These are phyloP conservation scores for Rhorus exstirpatorius DNA, from an alignment of 2,888 invertebrate genomes.

Conservation along the genomic window DNA sequence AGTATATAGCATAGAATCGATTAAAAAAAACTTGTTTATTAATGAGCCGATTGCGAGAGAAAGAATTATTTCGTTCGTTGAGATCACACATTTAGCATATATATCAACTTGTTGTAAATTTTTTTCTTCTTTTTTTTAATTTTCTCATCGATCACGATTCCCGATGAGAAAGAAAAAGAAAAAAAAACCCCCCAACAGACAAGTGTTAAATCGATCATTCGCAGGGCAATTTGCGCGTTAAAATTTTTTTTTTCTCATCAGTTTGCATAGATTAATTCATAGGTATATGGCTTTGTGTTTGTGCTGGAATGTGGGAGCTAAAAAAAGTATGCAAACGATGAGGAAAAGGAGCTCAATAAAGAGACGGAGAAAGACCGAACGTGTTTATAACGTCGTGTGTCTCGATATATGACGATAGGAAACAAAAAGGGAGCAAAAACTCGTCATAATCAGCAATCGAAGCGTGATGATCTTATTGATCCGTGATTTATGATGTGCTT, in stretches of 20 bases:
- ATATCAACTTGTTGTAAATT: slow-evolving; percentile 34
- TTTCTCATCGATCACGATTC: background rate
- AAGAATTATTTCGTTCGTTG: slow-evolving; percentile 24
- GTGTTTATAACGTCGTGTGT: background rate
- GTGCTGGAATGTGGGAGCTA: slow-evolving; percentile 13
- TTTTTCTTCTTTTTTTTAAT: slow-evolving; percentile 3
- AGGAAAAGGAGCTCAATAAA: background rate
- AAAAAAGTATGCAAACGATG: background rate
- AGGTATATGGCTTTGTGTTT: background rate
- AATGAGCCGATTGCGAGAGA: slow-evolving; percentile 24
- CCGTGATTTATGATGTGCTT: slow-evolving; percentile 37
- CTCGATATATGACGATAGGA: slow-evolving; percentile 14
- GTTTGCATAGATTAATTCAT: slow-evolving; percentile 41
- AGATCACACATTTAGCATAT: background rate
- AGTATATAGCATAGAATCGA: slow-evolving; percentile 29
- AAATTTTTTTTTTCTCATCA: slow-evolving; percentile 33
- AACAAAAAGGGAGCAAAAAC: slow-evolving; percentile 42
- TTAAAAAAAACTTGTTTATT: slow-evolving; percentile 48
- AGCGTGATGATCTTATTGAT: slow-evolving; percentile 44
- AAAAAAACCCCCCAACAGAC: background rate
- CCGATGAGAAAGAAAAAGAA: background rate
- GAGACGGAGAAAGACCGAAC: slow-evolving; percentile 3
- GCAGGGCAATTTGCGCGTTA: slow-evolving; percentile 11
- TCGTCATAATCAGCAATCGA: slow-evolving; percentile 24
- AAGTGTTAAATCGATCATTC: slow-evolving; percentile 44